phyloP scores from a whole-genome alignment of 2,888 invertebrate species.

The Esperia sulphurella region DNA sequence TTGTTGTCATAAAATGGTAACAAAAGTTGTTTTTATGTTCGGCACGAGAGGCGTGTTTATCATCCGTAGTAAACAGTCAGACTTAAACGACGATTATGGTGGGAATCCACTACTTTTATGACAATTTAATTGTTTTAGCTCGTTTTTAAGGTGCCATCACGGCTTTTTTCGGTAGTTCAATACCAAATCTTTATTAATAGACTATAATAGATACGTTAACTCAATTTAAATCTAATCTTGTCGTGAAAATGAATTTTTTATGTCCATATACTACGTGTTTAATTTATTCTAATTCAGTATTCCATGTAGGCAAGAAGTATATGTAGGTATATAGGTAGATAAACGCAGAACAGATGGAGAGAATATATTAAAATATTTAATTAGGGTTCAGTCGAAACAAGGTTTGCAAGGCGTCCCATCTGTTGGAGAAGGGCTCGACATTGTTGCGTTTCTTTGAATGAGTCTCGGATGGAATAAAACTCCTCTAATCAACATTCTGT shows the following conservation, averaged over 20 bases:
- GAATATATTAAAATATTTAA: constrained; percentile 73
- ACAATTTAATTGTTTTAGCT: constrained; percentile 62
- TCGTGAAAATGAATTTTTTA: constrained; percentile 2
- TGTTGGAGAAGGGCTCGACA: constrained; percentile 42
- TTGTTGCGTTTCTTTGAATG: constrained; percentile 54
- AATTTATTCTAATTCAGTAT: constrained; percentile 37
- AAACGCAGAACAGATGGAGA: constrained; percentile 47
- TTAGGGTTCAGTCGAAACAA: constrained; percentile 53
- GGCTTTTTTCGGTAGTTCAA: constrained; percentile 37
- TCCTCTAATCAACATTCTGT: constrained; percentile 59
- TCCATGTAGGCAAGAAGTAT: constrained; percentile 22
- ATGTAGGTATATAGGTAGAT: constrained; percentile 23
- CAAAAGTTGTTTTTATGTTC: constrained; percentile 76
- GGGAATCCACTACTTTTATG: constrained; percentile 62
- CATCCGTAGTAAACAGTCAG: constrained; percentile 62
- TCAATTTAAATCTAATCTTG: not conserved
- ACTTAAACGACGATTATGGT: constrained; percentile 61
- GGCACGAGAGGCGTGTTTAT: constrained; percentile 72
- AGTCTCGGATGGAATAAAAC: constrained; percentile 48
- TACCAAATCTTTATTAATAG: constrained; percentile 25
- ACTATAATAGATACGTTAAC: not conserved
- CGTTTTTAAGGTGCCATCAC: constrained; percentile 40
- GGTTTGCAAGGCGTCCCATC: constrained; percentile 47
- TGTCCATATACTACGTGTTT: constrained; percentile 12
- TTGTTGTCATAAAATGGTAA: constrained; percentile 78